Evolutionary conservation across 1,140 invertebrate species (phyloP), one percentile per base, ranked within the genome.

Genomic region (Capitella teleta): DNA sequence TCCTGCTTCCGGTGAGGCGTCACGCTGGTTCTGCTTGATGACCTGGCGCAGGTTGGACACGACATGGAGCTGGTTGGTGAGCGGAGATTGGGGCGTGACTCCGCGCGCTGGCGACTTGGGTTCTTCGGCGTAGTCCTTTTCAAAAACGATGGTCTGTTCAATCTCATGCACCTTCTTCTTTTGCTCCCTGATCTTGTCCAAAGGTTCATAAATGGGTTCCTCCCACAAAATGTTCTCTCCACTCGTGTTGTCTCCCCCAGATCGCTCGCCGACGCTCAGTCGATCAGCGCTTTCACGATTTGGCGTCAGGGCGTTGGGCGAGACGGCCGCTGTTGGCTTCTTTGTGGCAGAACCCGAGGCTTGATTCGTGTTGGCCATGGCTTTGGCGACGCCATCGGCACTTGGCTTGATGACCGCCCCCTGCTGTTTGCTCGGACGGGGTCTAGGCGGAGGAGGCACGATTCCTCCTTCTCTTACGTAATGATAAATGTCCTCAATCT

Each of bases 401-500:
- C 38, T 41, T 41, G 38, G 23, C 8, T 10, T 12, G 23, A 14
- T 19, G n/a, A 6, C 10, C 6, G 6, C 6, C 10, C 12, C 12
- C 38, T 41, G 38, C 21, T 8, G 12, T 12, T 21, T 41, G 12
- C 10, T 83, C 75, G 47, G 55, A 41, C 18, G 57, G 30, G 16
- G 55, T 37, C 30, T 57, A 16, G 21, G 60, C 28, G 30, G 75
- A 28, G 92, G 74, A 26, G 92, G 74, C 0, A 88, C 87, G 12
- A 86, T 85, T 60, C 92, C 86, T 0, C 90, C 90, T 32, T 62
- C 61, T 40, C 90, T 76, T 0, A 96, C 88, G 66, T 94, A 95
- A 64, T 91, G 87, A 67, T 96, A 96, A 51, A 96, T 90, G 70
- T 93, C 87, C 75, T 96, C 90, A 56, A 94, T 92, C 72, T 96